Percentiles rank a stretch among this genome's conserved stretches.
Conservation (phyloP, 2,888 invertebrate genomes). For the Apodemia zela region DNA sequence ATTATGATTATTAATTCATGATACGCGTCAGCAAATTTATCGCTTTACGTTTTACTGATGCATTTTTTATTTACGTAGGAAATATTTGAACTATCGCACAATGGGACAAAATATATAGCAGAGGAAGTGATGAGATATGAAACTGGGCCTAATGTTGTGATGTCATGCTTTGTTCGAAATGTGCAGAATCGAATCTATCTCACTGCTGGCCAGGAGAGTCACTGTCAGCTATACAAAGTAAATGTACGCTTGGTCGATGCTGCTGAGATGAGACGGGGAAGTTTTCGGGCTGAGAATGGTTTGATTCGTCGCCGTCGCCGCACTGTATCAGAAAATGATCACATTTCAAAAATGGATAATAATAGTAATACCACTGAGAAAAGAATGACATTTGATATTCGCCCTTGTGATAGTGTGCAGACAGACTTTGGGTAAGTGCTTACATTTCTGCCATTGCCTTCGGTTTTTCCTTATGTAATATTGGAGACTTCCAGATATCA, state of each 20-base stretch:
- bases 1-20: slow-evolving; percentile 21
- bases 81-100: slow-evolving; percentile 94
- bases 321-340: slow-evolving; percentile 78
- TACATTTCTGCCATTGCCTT: not conserved
- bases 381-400: slow-evolving; percentile 86
- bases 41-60: slow-evolving; percentile 22
- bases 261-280: slow-evolving; percentile 78
- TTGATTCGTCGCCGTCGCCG: slow-evolving; percentile 66
- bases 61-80: slow-evolving; percentile 82
- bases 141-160: slow-evolving; percentile 93
- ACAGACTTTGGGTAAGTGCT: slow-evolving; percentile 87
- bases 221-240: slow-evolving; percentile 92
- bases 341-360: slow-evolving; percentile 65
- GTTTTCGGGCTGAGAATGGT: slow-evolving; percentile 74
- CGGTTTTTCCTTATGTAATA: not conserved
- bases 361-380: slow-evolving; percentile 73
- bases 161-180: slow-evolving; percentile 91
- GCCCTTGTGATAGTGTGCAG: slow-evolving; percentile 89
- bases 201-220: slow-evolving; percentile 95
- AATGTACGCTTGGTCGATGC: slow-evolving; percentile 79
- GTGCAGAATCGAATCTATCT: slow-evolving; percentile 88
- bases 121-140: slow-evolving; percentile 94
- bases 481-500: too few relatives aligned
- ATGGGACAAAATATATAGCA: slow-evolving; percentile 90
- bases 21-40: slow-evolving; percentile 50